Base-by-base conservation (phyloP, 2,888 invertebrate genomes). In the Sinelater perroti region DNA sequence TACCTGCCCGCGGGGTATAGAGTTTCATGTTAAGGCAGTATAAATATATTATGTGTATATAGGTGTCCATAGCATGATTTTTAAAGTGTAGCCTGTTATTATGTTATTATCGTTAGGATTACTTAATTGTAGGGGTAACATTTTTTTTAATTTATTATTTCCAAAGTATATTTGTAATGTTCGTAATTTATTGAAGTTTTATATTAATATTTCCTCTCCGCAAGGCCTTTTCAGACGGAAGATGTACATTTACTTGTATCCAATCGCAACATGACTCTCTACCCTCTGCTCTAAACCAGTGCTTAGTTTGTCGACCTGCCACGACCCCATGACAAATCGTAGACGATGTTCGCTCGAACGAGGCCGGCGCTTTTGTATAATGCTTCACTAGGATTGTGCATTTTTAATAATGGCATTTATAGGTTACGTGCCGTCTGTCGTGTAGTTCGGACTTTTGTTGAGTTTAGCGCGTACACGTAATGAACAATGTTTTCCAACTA, bases 331-430 rank as follows among this genome's bases (percentile, higher is more conserved):
- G 47, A 44, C 54, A 31, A 30, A 24, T 33, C 24, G 11, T 35
- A 35, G 35, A 35, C 11, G 11, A 21, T 40, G 16, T 17, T 40
- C 10, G 10, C 28, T 28, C 10, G 10, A 28, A 28, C 28, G 10
- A 28, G 5, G 8, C 8, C 16, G 18, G 42, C 30, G 58, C 60
- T 58, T 62, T 55, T 64, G 60, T 64, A 64, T 46, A 61, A 38
- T 60, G 46, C 35, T 26, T 36, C 56, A 53, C 51, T 56, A 50
- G 50, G 21, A 40, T 49, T 52, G 56, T 56, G 65, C 67, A 64
- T 67, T 65, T 64, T 64, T 64, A 60, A 47, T 64, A 64, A 64
- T 62, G 60, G 65, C 67, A 65, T 64, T 64, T 67, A 64, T 62
- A 61, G 55, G 46, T 56, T 52, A n/a, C 62, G 61, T 61, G 63